These are phyloP conservation scores for Pavo muticus DNA, from an alignment of 2,113 vertebrate species.

Conservation along the genomic window DNA sequence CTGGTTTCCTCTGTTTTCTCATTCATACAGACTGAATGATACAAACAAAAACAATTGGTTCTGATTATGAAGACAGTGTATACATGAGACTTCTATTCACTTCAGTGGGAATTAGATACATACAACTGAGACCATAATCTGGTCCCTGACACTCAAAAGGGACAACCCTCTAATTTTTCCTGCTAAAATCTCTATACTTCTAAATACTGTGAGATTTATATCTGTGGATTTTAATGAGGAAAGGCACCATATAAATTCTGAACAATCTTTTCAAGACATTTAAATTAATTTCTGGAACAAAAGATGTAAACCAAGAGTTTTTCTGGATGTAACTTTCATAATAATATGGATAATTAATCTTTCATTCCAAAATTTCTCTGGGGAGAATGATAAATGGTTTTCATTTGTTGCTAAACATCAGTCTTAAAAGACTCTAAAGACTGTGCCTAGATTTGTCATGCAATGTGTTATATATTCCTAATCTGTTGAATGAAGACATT, in stretches of 20 bases:
- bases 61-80: constrained; percentile 1
- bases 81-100: constrained; percentile 12
- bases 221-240: constrained; percentile 49
- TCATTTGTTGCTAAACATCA: constrained; percentile 66
- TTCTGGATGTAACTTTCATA: constrained; percentile 65
- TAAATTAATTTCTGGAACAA: constrained; percentile 69
- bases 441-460: constrained; percentile 42
- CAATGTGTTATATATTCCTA: constrained; percentile 38
- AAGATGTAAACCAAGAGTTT: constrained; percentile 49
- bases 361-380: constrained; percentile 63
- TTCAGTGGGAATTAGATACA: constrained; percentile 2
- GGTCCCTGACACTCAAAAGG: constrained; percentile 34
- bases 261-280: constrained; percentile 56
- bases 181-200: constrained; percentile 49
- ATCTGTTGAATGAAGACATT: not conserved
- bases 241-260: constrained; percentile 60
- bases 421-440: constrained; percentile 46
- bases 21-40: not conserved
- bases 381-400: constrained; percentile 53
- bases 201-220: constrained; percentile 40
- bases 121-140: constrained; percentile 14
- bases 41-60: constrained; percentile 49
- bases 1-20: not conserved
- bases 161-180: constrained; percentile 23
- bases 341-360: constrained; percentile 67